These are phyloP conservation scores for Rhorus exstirpatorius DNA, from an alignment of 2,888 invertebrate species.

Conservation along the genomic window DNA sequence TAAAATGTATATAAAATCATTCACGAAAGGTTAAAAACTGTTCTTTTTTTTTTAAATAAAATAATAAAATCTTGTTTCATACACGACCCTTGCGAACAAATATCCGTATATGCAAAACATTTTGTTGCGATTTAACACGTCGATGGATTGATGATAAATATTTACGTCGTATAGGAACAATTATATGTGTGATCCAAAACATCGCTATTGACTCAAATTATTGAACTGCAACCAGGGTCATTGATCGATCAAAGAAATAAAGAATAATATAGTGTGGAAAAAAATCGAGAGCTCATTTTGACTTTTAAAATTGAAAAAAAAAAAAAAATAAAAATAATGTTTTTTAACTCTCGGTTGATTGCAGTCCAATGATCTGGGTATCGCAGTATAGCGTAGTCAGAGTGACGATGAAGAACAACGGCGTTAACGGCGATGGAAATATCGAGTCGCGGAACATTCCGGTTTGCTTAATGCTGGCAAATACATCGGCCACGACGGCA, in stretches of 20 bases:
- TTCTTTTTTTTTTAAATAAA: too few relatives aligned
- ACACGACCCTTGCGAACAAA: too few relatives aligned
- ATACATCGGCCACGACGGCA: conserved; percentile 91
- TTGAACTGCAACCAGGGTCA: conserved; percentile 75
- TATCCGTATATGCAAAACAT: too few relatives aligned
- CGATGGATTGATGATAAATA: background rate
- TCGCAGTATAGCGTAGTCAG: conserved; percentile 81
- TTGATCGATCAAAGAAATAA: conserved; percentile 23
- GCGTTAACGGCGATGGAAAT: conserved; percentile 90
- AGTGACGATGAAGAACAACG: conserved; percentile 71
- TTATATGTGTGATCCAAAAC: background rate
- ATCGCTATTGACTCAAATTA: conserved; percentile 61
- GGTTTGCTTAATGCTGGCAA: conserved; percentile 93
- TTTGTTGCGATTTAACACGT: too few relatives aligned
- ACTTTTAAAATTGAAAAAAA: background rate
- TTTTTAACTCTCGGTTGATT: conserved; percentile 87
- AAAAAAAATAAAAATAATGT: conserved; percentile 45
- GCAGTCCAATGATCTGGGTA: conserved; percentile 90
- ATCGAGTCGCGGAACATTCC: conserved; percentile 88
- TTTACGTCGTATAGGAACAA: background rate
- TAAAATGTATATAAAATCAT: too few relatives aligned
- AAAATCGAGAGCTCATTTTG: too few relatives aligned
- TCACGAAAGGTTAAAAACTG: too few relatives aligned
- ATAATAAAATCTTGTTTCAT: too few relatives aligned
- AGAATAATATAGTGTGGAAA: conserved; percentile 2